A percentile compares a stretch with the other conserved stretches of the same genome.
These are phyloP conservation scores for Marmota flaviventris DNA, from an alignment of 2,113 vertebrate species.

Conservation along the genomic window DNA sequence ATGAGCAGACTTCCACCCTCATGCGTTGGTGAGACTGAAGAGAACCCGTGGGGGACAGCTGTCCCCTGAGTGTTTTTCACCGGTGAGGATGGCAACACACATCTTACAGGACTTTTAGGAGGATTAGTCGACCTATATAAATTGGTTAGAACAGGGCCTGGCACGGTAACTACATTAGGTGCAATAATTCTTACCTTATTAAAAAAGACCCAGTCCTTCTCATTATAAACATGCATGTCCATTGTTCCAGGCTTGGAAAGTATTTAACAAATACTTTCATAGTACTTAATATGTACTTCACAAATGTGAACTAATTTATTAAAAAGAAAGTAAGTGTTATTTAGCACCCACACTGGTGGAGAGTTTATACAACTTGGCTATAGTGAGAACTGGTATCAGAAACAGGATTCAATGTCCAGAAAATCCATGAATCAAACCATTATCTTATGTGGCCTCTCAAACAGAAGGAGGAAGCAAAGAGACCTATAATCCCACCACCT, in stretches of 20 bases:
- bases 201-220: neutral
- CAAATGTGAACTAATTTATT: neutral
- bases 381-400: neutral
- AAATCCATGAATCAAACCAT: neutral
- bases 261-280: neutral
- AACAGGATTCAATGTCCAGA: neutral
- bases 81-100: neutral
- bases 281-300: neutral
- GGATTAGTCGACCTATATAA: neutral
- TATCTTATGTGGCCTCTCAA: neutral
- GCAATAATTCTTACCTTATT: neutral
- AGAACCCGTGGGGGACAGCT: neutral
- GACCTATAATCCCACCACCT: neutral
- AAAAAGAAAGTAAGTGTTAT: neutral
- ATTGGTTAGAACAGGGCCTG: neutral
- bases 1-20: neutral
- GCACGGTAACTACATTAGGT: neutral
- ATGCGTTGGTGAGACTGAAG: neutral
- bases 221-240: neutral
- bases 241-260: neutral
- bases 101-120: neutral
- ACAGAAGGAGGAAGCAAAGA: neutral
- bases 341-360: neutral
- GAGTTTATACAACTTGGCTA: neutral
- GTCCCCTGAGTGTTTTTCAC: neutral